Conservation (phyloP, 2,888 invertebrate genomes). For the Zelleria hepariella region DNA sequence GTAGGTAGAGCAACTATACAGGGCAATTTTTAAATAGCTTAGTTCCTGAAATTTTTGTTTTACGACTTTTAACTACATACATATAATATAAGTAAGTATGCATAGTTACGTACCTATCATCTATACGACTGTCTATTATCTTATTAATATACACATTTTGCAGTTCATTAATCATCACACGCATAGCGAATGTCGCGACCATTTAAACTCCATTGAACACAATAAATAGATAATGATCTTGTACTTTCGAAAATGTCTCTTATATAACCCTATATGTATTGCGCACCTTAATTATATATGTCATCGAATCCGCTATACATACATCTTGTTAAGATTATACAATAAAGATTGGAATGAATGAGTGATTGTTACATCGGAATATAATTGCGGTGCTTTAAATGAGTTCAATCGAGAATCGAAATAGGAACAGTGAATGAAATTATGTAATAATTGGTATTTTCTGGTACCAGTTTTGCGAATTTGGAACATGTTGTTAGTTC, state of each 20-base stretch:
- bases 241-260: background rate
- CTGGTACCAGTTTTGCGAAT: background rate
- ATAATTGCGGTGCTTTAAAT: background rate
- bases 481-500: background rate
- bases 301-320: background rate
- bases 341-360: background rate
- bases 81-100: too few relatives aligned
- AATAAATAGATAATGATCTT: background rate
- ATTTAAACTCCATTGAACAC: background rate
- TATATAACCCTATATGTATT: background rate
- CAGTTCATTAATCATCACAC: background rate
- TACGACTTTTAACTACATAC: too few relatives aligned
- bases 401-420: background rate
- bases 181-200: background rate
- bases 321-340: background rate
- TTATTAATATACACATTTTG: background rate
- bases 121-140: too few relatives aligned
- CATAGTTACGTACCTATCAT: too few relatives aligned
- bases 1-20: too few relatives aligned
- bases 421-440: background rate
- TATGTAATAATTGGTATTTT: background rate
- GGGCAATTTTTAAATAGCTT: too few relatives aligned
- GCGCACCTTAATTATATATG: background rate
- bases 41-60: too few relatives aligned
- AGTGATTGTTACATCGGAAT: background rate